Conservation (phyloP, 1,140 invertebrate genomes). For the Bradynema listronoti region DNA sequence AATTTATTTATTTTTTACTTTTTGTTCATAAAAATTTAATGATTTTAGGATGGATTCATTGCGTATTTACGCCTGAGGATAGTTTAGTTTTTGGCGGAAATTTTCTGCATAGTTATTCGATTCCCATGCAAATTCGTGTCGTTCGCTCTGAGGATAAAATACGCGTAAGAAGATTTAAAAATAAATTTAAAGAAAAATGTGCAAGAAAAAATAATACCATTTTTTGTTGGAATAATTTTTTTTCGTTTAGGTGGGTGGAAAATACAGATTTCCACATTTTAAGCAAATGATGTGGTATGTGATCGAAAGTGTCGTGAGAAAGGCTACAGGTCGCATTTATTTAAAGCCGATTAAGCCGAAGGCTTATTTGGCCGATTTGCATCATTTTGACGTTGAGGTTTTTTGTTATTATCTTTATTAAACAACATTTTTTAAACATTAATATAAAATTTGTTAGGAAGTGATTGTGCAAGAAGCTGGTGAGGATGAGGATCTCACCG, state of each 20-base stretch:
- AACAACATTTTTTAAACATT: not conserved
- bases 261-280: conserved; percentile 30
- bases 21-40: conserved; percentile 3
- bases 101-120: conserved; percentile 77
- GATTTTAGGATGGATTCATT: conserved; percentile 78
- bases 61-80: conserved; percentile 88
- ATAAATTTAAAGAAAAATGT: no score
- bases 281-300: conserved; percentile 31
- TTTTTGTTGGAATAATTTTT: conserved; percentile 10
- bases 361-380: conserved; percentile 15
- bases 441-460: not conserved
- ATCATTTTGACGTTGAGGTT: conserved; percentile 3
- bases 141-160: conserved; percentile 84
- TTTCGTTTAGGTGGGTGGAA: conserved; percentile 19
- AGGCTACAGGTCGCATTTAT: conserved; percentile 23
- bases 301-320: conserved; percentile 13
- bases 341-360: conserved; percentile 12
- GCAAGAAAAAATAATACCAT: not conserved
- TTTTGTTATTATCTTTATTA: conserved; percentile 1
- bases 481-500: not conserved
- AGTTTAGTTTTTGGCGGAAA: conserved; percentile 95
- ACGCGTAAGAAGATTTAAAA: no score
- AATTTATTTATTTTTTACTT: not conserved
- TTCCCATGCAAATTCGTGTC: conserved; percentile 64
- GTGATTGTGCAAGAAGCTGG: not conserved